A percentile compares a stretch with the other conserved stretches of the same genome.
Evolutionary conservation across 2,888 invertebrate genomes (phyloP).

Genomic region (Homarus gammarus): DNA sequence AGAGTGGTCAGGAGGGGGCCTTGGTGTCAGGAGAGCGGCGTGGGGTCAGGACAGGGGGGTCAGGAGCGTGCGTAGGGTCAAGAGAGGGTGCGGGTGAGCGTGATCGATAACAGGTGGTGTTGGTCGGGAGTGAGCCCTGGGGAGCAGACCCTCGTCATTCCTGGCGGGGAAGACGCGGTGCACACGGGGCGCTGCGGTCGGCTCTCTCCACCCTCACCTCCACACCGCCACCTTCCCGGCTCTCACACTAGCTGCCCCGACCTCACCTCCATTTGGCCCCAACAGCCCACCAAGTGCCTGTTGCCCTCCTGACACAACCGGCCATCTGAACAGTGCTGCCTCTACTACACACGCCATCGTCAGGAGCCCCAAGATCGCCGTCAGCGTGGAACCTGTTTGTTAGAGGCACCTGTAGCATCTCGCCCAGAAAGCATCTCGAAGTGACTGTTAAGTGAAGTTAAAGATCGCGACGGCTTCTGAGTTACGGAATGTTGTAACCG

Average conservation of each 20-base stretch:
- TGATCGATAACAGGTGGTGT: constrained; percentile 7
- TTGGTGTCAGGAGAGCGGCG: too few relatives aligned
- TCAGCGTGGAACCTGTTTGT: neutral
- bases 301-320: neutral
- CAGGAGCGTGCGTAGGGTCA: too few relatives aligned
- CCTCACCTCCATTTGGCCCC: neutral
- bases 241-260: too few relatives aligned
- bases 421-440: too few relatives aligned
- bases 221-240: neutral
- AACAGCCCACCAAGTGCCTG: neutral
- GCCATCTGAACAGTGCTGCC: neutral
- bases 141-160: constrained; percentile 6
- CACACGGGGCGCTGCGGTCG: neutral
- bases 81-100: neutral
- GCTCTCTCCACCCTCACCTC: neutral
- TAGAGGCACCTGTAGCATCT: neutral
- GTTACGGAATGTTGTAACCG: neutral
- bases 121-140: neutral
- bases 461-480: too few relatives aligned
- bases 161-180: neutral
- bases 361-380: neutral
- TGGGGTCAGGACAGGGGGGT: too few relatives aligned
- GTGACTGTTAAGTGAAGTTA: too few relatives aligned
- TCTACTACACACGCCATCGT: neutral
- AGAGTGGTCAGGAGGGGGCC: too few relatives aligned